phyloP scores from a whole-genome alignment of 2,113 vertebrate species.

The Sula dactylatra region DNA sequence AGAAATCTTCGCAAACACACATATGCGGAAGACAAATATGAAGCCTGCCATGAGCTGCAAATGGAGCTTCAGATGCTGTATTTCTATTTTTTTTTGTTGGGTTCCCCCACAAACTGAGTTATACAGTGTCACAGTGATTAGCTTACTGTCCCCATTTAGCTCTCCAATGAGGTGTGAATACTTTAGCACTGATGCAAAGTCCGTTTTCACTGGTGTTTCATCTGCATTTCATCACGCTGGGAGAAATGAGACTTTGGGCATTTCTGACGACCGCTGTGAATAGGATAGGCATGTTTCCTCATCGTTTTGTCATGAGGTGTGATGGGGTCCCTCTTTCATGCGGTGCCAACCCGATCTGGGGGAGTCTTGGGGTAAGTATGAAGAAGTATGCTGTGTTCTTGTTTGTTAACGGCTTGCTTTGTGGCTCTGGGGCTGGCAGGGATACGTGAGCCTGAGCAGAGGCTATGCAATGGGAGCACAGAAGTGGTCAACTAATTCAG shows the following conservation, averaged over 20 bases:
- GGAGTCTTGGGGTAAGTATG: not conserved
- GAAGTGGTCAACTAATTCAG: not conserved
- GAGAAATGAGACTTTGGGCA: not conserved
- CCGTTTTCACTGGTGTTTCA: not conserved
- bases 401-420: not conserved
- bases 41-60: not conserved
- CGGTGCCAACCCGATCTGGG: not conserved
- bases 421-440: not conserved
- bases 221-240: constrained; percentile 8
- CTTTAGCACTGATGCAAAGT: not conserved
- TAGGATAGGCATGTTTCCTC: not conserved
- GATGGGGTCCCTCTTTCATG: not conserved
- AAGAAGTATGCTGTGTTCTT: not conserved
- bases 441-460: not conserved
- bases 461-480: not conserved
- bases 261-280: not conserved
- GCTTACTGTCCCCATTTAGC: constrained; percentile 22
- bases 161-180: constrained; percentile 34
- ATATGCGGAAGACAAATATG: not conserved
- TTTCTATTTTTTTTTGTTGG: not conserved
- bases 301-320: not conserved
- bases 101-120: not conserved
- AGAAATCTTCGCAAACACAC: not conserved
- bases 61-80: not conserved
- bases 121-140: not conserved